Evolutionary conservation across 2,113 vertebrate species (phyloP).

Genomic region (Lasiurus borealis): DNA sequence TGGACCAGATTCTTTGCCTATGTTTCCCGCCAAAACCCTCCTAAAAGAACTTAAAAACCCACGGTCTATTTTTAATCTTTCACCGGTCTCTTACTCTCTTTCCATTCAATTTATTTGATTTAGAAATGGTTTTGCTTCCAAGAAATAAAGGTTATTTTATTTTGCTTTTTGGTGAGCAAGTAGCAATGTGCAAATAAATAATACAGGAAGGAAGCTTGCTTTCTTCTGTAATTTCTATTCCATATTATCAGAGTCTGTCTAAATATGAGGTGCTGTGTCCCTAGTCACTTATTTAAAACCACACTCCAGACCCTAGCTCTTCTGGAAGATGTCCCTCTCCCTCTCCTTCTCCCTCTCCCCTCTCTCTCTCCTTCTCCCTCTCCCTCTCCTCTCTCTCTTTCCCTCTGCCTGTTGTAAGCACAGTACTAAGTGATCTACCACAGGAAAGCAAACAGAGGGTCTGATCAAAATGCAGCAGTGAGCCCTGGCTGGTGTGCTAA

Average conservation of each 20-base stretch:
- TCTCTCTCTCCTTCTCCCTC: too few relatives aligned
- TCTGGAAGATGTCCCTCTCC: neutral
- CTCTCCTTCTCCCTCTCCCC: too few relatives aligned
- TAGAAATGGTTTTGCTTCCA: constrained; percentile 25
- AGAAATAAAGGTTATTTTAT: constrained; percentile 13
- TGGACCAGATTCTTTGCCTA: constrained; percentile 55
- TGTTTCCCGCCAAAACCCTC: constrained; percentile 69
- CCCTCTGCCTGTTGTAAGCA: too few relatives aligned
- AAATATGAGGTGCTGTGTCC: neutral
- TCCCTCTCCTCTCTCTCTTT: too few relatives aligned
- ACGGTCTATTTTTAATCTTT: neutral
- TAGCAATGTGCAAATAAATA: neutral
- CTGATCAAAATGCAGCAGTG: too few relatives aligned
- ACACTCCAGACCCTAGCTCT: neutral
- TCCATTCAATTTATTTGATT: neutral
- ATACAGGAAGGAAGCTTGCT: neutral
- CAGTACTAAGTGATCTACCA: too few relatives aligned
- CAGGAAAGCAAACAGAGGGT: too few relatives aligned
- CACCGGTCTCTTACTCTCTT: constrained; percentile 31
- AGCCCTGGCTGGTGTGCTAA: too few relatives aligned
- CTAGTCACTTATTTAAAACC: constrained; percentile 50
- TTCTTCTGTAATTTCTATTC: constrained; percentile 45
- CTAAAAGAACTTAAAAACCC: constrained; percentile 58
- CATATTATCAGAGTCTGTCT: neutral
- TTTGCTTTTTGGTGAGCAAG: constrained; percentile 9